phyloP scores from a whole-genome alignment of 2,797 vertebrate genomes.

The Aratinga solstitialis region DNA sequence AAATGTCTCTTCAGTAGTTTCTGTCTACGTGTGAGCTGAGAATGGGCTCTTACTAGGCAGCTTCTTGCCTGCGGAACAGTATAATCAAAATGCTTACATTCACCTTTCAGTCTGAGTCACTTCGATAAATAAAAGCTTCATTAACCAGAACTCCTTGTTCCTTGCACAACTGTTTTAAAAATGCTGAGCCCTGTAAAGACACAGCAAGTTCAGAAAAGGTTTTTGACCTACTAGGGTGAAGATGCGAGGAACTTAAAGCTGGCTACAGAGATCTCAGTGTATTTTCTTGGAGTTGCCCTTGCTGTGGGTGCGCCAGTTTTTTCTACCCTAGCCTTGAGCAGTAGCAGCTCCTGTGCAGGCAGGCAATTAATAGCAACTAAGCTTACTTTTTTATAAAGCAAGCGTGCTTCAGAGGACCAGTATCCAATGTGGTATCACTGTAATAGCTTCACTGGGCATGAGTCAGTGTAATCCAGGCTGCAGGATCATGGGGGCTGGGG shows the following conservation, averaged over 20 bases:
- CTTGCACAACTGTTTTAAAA: background rate
- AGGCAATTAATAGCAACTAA: background rate
- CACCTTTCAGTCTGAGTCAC: background rate
- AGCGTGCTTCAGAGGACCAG: background rate
- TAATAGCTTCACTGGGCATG: rapidly evolving
- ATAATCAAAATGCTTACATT: background rate
- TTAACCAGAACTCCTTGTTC: background rate
- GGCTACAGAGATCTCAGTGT: background rate
- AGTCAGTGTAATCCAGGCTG: background rate
- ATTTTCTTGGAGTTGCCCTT: background rate
- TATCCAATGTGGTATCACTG: rapidly evolving
- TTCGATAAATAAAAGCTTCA: background rate
- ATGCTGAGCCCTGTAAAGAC: background rate
- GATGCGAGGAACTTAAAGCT: background rate
- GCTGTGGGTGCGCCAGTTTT: background rate
- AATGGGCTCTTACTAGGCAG: background rate
- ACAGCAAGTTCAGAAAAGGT: background rate
- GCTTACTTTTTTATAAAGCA: background rate
- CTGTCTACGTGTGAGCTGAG: rapidly evolving
- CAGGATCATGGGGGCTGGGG: rapidly evolving
- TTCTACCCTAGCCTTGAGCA: background rate
- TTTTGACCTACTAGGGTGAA: background rate
- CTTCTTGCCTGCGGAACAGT: background rate
- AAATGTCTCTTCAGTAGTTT: background rate
- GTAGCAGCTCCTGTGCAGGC: background rate